A percentile compares a stretch with the other conserved stretches of the same genome.
Conservation (phyloP, 2,888 invertebrate genomes). For the Torymus auratus region DNA sequence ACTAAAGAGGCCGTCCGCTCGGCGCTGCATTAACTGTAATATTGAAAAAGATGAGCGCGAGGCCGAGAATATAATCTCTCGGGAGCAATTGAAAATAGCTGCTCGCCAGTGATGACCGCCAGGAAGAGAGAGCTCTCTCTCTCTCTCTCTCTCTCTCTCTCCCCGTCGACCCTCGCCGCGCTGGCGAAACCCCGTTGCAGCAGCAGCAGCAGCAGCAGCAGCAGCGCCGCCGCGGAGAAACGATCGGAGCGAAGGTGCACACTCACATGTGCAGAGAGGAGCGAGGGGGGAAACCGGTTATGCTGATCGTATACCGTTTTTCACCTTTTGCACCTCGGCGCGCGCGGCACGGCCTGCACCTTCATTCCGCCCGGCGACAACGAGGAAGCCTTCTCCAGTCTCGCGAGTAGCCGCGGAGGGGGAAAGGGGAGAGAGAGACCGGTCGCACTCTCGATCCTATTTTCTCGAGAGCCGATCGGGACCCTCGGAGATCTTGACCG, state of each 20-base stretch:
- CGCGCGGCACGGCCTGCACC: constrained; percentile 6
- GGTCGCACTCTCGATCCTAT: constrained; percentile 5
- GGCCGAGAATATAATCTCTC: no score
- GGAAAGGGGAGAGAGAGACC: not conserved
- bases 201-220: no score
- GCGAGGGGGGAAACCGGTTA: constrained; percentile 68
- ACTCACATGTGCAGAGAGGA: not conserved
- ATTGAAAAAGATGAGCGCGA: no score
- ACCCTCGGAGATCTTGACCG: constrained; percentile 9
- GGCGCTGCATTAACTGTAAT: no score
- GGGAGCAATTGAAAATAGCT: no score
- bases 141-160: no score
- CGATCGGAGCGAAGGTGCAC: constrained; percentile 31
- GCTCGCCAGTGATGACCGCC: no score
- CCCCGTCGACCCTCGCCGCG: no score
- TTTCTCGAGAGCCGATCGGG: constrained; percentile 25
- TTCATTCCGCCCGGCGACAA: constrained; percentile 41
- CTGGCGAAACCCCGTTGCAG: no score
- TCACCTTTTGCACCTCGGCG: constrained; percentile 69
- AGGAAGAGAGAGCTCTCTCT: no score
- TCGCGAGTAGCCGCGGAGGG: not conserved
- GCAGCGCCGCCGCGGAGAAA: constrained; percentile 3
- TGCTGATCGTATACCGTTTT: constrained; percentile 72
- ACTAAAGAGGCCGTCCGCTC: no score
- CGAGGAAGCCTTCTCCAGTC: constrained; percentile 30